phyloP scores from a whole-genome alignment of 2,888 invertebrate genomes.

The Andrena bucephala region DNA sequence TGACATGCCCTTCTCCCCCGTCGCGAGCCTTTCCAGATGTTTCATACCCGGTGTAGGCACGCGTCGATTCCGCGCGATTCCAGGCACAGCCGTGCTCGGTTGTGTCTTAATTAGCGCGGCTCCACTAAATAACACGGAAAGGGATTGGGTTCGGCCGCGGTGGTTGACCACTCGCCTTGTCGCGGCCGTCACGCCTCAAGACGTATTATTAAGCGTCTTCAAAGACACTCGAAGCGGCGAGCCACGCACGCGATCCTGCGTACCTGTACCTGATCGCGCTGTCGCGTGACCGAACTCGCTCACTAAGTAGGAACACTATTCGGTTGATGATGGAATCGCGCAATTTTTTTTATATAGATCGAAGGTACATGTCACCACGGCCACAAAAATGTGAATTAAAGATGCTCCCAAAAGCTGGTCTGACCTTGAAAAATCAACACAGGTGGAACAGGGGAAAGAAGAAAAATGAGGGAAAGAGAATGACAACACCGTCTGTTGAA shows the following conservation, averaged over 20 bases:
- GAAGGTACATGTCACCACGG: too few species aligned
- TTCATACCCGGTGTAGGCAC: neutral
- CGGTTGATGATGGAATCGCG: too few species aligned
- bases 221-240: slow-evolving; percentile 33
- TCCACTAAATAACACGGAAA: slow-evolving; percentile 14
- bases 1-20: neutral
- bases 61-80: neutral
- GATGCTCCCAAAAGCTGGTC: too few species aligned
- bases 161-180: slow-evolving; percentile 6
- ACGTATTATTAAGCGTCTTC: slow-evolving; percentile 36
- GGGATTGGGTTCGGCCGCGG: slow-evolving; percentile 6
- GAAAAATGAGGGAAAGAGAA: too few species aligned
- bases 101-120: slow-evolving; percentile 18
- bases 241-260: slow-evolving; percentile 37
- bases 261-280: slow-evolving; percentile 21
- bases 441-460: too few species aligned
- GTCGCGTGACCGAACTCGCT: slow-evolving; percentile 34
- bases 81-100: slow-evolving; percentile 6
- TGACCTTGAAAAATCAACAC: too few species aligned
- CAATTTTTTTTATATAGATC: too few species aligned
- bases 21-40: neutral
- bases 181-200: slow-evolving; percentile 16
- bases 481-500: too few species aligned
- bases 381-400: too few species aligned
- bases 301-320: too few species aligned